Base-by-base conservation (phyloP, 2,888 invertebrate genomes). In the Tryphoninae sp. region DNA sequence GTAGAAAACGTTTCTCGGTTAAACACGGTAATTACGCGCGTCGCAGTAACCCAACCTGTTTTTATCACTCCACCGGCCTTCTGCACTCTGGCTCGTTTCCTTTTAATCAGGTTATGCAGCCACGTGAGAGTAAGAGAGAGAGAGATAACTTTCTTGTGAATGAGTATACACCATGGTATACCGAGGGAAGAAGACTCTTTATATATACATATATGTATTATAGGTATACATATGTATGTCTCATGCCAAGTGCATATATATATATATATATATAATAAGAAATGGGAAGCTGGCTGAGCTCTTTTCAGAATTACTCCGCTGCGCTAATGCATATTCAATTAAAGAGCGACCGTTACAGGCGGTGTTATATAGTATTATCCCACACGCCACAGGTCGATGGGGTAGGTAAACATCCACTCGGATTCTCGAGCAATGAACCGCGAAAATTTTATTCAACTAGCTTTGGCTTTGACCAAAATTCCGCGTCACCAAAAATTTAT, bases 91-190 rank as follows among this genome's bases (percentile, higher is more conserved):
- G 73, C 51, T 78, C 72, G 65, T 72, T 75, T 82, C 51, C 74
- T 80, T 86, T 80, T 84, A 86, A 86, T 84, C 79, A 68, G 83
- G 87, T 86, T 87, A 87, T 84, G 81, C 86, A 84, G 84, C 84
- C 84, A 62, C 83, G 78, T 40, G 68, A n/a, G 16, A n/a, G 13
- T 51, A 51, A 51, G 16, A n/a, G 51, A n/a, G 61, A 23, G 26
- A 62, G 69, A 76, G 61, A 71, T 79, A 73, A 51, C 76, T 62
- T 64, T 69, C 76, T 79, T 45, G 64, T 82, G 79, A 82, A 82
- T 82, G 82, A 82, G 76, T 76, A 64, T 79, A 79, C 51, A 26
- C 49, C 33, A 55, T 69, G 16, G 67, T 69, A 64, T 42, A 40
- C 78, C 68, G 58, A 49, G 55, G 55, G 74, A 55, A 72, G 76